Evolutionary conservation across 2,888 invertebrate species (phyloP).

Genomic region (Harpalus rubripes): DNA sequence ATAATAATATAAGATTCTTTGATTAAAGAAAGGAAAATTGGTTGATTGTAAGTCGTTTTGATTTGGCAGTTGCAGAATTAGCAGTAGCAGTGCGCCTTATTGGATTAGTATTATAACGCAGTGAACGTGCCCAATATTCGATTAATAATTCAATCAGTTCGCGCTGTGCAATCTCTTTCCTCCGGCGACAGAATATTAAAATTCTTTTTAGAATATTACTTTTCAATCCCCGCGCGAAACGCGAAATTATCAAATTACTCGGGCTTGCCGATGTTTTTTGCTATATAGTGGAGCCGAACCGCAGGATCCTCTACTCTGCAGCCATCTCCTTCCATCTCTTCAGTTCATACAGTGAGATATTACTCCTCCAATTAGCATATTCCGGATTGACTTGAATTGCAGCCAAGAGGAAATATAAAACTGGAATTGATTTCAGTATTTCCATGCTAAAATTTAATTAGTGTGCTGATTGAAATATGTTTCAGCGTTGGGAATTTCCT

Average conservation of each 20-base stretch:
- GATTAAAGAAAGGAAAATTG: too few species aligned
- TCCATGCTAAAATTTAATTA: constrained; percentile 54
- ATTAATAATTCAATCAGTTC: constrained; percentile 67
- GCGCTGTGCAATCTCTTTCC: constrained; percentile 36
- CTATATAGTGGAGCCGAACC: constrained; percentile 16
- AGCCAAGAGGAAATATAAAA: constrained; percentile 54
- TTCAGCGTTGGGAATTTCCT: constrained; percentile 68
- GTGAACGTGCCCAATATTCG: constrained; percentile 60
- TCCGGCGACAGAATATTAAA: constrained; percentile 64
- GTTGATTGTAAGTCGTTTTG: constrained; percentile 13
- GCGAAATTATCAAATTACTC: constrained; percentile 63
- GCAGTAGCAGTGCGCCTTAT: constrained; percentile 28
- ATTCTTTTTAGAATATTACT: constrained; percentile 66
- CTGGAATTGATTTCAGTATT: constrained; percentile 53
- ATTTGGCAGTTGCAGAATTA: constrained; percentile 2
- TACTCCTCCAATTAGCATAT: constrained; percentile 55
- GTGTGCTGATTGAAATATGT: constrained; percentile 52
- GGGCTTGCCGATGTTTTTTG: constrained; percentile 47
- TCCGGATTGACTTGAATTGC: constrained; percentile 59
- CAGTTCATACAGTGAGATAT: constrained; percentile 43
- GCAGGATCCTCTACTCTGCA: neutral
- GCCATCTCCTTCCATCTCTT: too few species aligned
- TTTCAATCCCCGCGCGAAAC: constrained; percentile 58
- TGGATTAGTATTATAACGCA: constrained; percentile 66
- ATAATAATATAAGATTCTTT: too few species aligned